A percentile compares a stretch with the other conserved stretches of the same genome.
Conservation (phyloP, 2,113 vertebrate genomes). For the Carollia perspicillata region DNA sequence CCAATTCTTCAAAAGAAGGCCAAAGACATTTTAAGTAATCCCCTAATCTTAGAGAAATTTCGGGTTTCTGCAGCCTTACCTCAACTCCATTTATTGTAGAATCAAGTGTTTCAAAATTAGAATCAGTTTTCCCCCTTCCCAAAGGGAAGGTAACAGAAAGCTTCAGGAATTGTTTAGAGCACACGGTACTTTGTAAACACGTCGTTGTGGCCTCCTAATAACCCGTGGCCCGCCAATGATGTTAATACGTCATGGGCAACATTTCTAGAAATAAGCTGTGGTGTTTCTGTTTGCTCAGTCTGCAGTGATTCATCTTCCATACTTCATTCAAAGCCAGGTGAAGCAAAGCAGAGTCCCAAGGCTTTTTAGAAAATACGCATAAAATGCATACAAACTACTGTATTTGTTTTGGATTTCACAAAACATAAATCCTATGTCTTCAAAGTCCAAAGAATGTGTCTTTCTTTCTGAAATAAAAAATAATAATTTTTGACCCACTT, state of each 20-base stretch:
- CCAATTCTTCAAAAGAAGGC: neutral
- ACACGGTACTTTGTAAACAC: neutral
- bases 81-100: neutral
- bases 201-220: neutral
- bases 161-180: neutral
- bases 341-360: neutral
- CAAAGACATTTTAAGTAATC: neutral
- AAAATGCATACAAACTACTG: neutral
- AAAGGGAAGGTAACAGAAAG: neutral
- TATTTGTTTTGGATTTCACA: neutral
- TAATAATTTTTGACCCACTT: neutral
- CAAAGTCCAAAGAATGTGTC: neutral
- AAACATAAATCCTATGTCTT: neutral
- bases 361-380: neutral
- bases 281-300: neutral
- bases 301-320: neutral
- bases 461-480: conserved; percentile 24
- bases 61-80: neutral
- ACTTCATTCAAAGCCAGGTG: neutral
- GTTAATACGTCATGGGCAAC: fast-evolving
- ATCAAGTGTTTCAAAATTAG: neutral
- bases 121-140: fast-evolving
- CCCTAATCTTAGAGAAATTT: neutral
- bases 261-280: neutral
- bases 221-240: neutral